A percentile compares a stretch with the other conserved stretches of the same genome.
Evolutionary conservation across 2,797 vertebrate genomes (phyloP).

Genomic region (Loris lydekkerianus): DNA sequence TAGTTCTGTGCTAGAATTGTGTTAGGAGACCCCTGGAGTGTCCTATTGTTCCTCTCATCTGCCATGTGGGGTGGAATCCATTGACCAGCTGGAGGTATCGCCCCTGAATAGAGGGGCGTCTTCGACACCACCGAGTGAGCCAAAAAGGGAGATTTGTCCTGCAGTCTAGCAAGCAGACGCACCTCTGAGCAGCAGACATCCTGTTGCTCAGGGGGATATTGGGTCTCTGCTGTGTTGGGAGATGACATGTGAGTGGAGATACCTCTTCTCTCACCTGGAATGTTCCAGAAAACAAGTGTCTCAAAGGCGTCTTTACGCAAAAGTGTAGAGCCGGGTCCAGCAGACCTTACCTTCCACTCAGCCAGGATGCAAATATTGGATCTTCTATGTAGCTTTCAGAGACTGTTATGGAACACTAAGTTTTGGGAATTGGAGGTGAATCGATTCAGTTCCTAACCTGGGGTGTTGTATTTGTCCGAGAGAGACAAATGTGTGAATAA

Average conservation of each 20-base stretch:
- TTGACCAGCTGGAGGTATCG: neutral
- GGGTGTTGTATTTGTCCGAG: neutral
- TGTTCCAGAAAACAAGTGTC: neutral
- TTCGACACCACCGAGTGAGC: rapidly evolving
- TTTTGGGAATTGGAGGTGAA: neutral
- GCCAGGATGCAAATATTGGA: neutral
- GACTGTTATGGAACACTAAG: neutral
- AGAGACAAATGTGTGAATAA: neutral
- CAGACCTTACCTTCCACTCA: neutral
- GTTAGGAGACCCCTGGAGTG: neutral
- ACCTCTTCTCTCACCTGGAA: neutral
- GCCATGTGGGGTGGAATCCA: rapidly evolving
- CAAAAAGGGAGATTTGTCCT: neutral
- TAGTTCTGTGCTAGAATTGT: neutral
- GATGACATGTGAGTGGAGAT: neutral
- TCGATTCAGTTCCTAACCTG: neutral
- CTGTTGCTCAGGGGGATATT: neutral
- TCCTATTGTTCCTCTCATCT: neutral
- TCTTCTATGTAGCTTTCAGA: neutral
- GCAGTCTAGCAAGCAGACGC: neutral
- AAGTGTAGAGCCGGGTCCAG: neutral
- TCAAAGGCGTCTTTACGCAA: neutral
- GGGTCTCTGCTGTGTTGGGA: neutral
- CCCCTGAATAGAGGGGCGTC: no score
- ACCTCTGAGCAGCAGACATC: neutral